These are phyloP conservation scores for Pogonocichla stellata DNA, from an alignment of 2,113 vertebrate species.

Conservation along the genomic window DNA sequence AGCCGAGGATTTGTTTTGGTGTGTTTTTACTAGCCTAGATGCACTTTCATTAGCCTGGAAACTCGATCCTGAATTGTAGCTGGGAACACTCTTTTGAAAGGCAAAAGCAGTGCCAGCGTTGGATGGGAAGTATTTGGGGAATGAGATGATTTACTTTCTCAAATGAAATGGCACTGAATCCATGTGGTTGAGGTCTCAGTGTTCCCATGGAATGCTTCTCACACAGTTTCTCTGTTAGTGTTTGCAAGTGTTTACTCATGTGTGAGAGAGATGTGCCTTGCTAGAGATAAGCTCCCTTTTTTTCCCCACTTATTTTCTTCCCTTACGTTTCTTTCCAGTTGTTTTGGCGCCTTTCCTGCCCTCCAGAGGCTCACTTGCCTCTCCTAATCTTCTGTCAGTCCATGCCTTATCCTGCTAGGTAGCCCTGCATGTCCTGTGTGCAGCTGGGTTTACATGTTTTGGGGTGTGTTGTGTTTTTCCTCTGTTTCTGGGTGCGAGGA, in stretches of 20 bases:
- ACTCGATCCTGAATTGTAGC: background rate
- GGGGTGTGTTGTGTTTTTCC: fast-evolving
- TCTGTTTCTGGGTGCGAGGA: background rate
- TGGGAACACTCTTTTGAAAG: background rate
- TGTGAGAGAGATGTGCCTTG: background rate
- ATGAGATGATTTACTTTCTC: background rate
- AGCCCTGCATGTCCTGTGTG: background rate
- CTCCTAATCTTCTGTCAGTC: background rate
- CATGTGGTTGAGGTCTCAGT: background rate
- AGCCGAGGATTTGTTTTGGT: slow-evolving; percentile 75
- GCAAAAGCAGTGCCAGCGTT: background rate
- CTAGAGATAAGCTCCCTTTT: background rate
- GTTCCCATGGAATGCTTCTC: background rate
- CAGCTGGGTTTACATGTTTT: background rate
- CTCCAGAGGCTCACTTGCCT: background rate
- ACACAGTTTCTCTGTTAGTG: background rate
- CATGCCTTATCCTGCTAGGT: background rate
- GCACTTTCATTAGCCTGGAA: slow-evolving; percentile 68
- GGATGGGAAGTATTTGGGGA: background rate
- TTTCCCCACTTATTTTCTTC: background rate
- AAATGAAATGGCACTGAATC: background rate
- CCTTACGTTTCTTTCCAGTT: fast-evolving
- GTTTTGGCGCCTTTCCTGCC: background rate
- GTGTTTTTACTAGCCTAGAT: slow-evolving; percentile 61
- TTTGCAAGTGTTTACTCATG: background rate